These are phyloP conservation scores for Macrotis lagotis DNA, from an alignment of 2,113 vertebrate genomes.

Conservation along the genomic window DNA sequence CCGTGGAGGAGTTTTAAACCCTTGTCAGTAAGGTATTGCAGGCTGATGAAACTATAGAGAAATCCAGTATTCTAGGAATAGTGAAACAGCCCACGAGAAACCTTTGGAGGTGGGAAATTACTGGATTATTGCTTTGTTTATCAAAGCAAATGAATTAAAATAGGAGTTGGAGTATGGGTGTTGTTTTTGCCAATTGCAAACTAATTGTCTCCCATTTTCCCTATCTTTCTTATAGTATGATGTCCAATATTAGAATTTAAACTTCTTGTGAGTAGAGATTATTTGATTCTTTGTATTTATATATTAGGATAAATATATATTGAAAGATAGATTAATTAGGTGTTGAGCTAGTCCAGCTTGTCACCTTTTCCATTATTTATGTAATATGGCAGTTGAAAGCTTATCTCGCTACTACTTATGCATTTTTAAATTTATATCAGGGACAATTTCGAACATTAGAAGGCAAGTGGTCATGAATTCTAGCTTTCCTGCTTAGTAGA, in stretches of 20 bases:
- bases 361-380: neutral
- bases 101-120: neutral
- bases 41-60: neutral
- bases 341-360: neutral
- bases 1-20: conserved; percentile 20
- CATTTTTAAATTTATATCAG: neutral
- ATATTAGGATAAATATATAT: neutral
- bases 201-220: neutral
- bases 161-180: neutral
- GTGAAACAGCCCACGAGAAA: neutral
- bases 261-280: neutral
- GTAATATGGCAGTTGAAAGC: neutral
- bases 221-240: neutral
- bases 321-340: neutral
- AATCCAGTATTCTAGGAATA: neutral
- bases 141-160: neutral
- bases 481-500: neutral
- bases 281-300: neutral
- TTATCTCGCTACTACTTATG: neutral
- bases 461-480: neutral
- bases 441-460: neutral
- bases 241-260: neutral
- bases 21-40: neutral
- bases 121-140: neutral
- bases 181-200: neutral